phyloP scores from a whole-genome alignment of 2,113 vertebrate genomes.

The Alethe diademata region DNA sequence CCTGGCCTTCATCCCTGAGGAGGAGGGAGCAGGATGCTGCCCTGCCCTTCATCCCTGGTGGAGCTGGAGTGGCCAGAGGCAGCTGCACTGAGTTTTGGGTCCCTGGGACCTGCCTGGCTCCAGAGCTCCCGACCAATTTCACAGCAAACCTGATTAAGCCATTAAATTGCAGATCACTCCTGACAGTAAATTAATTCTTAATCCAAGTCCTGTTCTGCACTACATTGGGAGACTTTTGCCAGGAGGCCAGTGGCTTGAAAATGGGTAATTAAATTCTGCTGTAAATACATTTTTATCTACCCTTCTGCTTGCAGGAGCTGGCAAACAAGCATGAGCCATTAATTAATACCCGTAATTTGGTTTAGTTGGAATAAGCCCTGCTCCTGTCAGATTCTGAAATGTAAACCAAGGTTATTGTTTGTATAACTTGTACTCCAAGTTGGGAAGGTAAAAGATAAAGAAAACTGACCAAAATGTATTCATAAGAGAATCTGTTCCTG shows the following conservation, averaged over 20 bases:
- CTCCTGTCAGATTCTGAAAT: conserved; percentile 12
- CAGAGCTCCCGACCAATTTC: conserved; percentile 9
- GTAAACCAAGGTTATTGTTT: neutral
- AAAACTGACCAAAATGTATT: neutral
- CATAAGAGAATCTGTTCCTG: neutral
- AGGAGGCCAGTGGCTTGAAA: conserved; percentile 40
- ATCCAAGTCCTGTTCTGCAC: conserved; percentile 7
- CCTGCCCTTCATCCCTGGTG: too few species aligned
- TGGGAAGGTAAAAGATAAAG: neutral
- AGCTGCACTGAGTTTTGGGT: neutral
- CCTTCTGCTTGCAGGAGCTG: conserved; percentile 26
- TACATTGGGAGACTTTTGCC: conserved; percentile 9
- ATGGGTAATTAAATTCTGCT: conserved; percentile 41
- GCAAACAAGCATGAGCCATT: conserved; percentile 42
- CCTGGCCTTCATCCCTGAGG: too few species aligned
- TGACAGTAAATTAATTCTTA: conserved; percentile 72
- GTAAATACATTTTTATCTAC: conserved; percentile 17
- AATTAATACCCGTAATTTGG: conserved; percentile 55
- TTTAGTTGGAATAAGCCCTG: neutral
- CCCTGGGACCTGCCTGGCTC: neutral
- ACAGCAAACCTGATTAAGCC: conserved; percentile 69
- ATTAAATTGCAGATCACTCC: conserved; percentile 55
- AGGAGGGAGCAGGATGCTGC: too few species aligned
- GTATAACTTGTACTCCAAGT: neutral
- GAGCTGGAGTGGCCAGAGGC: too few species aligned